phyloP scores from a whole-genome alignment of 2,797 vertebrate species.

The Lithobates pipiens region DNA sequence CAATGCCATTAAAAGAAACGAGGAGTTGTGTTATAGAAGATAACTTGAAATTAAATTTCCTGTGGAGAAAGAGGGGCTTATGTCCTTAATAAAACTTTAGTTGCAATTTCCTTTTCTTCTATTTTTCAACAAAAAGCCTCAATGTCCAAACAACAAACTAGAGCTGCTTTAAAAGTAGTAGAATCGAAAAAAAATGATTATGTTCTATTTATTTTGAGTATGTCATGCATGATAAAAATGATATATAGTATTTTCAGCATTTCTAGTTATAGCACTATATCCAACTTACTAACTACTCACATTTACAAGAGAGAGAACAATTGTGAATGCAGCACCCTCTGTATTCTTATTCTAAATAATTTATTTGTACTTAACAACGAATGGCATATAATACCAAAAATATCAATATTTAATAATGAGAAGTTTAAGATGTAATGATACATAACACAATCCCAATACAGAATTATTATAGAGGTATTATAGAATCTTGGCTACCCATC shows the following conservation, averaged over 20 bases:
- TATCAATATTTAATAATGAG: no score
- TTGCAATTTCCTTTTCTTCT: constrained; percentile 58
- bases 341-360: no score
- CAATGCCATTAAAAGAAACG: constrained; percentile 19
- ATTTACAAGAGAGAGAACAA: no score
- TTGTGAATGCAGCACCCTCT: no score
- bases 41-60: constrained; percentile 57
- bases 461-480: no score
- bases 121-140: constrained; percentile 40
- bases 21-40: constrained; percentile 41
- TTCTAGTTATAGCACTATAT: background rate
- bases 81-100: constrained; percentile 59
- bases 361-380: no score
- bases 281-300: background rate
- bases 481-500: no score
- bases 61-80: constrained; percentile 53
- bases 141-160: constrained; percentile 35
- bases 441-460: no score
- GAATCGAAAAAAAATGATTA: background rate
- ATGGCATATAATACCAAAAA: no score
- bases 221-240: no score
- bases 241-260: background rate
- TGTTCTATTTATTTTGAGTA: background rate
- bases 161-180: constrained; percentile 28
- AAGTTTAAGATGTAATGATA: no score